Base-by-base conservation (phyloP, 1,140 invertebrate species). In the Ectropis grisescens region DNA sequence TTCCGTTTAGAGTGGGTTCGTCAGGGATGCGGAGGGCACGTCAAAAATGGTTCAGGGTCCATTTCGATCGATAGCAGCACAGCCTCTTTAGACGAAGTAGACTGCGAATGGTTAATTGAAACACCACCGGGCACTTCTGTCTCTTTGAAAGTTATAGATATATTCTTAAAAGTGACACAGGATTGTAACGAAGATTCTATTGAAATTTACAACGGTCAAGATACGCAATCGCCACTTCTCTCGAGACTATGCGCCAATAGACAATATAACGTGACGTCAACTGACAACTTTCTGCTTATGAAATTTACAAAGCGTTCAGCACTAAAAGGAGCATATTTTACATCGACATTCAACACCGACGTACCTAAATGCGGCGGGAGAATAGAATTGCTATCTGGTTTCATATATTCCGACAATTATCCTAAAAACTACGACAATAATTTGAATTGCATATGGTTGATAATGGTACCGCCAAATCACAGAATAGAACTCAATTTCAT, bases 31-130 rank as follows among this genome's bases (percentile, higher is more conserved):
- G 84, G 87, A 2, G 83, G 84, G 10, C 58, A 84, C 35, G 55
- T 91, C 9, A 85, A 68, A 14, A 83, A 72, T 44, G 70, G 74
- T 0, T 48, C 24, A 11, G 88, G 84, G 2, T 29, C 26, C 1
- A 84, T 95, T 10, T 82, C 25, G 15, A 31, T 72, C 3, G 44
- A 61, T 36, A 38, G 11, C 10, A 14, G 31, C 25, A 56, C 65
- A 14, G 8, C 16, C 3, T 93, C 92, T 69, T 79, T 85, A 2
- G 62, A 81, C 10, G 65, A 83, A 28, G 53, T 86, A 0, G 85
- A 87, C 46, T 97, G 95, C 65, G 85, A 88, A 37, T 96, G 93
- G 93, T 65, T 82, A 1, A 91, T 96, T 38, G 82, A 86, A 38
- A 89, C 86, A 0, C 83, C 86, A 1, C 45, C 65, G n/a, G 93